phyloP scores from a whole-genome alignment of 2,797 vertebrate species.

The Pseudomugil gertrudae region DNA sequence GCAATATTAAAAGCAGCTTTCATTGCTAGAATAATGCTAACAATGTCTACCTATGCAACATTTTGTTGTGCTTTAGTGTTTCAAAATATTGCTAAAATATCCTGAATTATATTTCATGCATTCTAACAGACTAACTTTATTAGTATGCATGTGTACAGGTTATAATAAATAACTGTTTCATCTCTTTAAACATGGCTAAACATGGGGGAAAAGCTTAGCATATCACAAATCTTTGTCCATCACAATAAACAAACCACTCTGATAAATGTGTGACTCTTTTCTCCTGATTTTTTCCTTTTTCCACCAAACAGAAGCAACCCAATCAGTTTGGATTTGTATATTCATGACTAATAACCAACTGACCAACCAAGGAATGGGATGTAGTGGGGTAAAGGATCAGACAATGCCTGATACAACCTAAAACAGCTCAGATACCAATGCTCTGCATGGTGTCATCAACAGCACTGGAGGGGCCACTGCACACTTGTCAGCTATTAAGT shows the following conservation, averaged over 20 bases:
- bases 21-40: neutral
- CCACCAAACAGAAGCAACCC: too few relatives aligned
- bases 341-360: neutral
- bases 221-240: neutral
- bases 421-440: neutral
- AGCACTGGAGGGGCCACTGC: neutral
- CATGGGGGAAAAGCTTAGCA: neutral
- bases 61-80: neutral
- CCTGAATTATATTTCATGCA: neutral
- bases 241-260: neutral
- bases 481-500: neutral
- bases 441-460: neutral
- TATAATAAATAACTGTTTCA: neutral
- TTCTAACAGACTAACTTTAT: neutral
- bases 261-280: neutral
- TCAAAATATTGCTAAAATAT: neutral
- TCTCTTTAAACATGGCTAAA: neutral
- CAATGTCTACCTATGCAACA: neutral
- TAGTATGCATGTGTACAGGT: neutral
- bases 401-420: neutral
- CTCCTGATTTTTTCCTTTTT: neutral
- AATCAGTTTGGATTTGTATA: neutral
- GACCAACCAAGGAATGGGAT: neutral
- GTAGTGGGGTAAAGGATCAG: neutral
- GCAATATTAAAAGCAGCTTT: neutral